A percentile compares a stretch with the other conserved stretches of the same genome.
These are phyloP conservation scores for Mactra quadrangularis DNA, from an alignment of 1,140 invertebrate species.

Conservation along the genomic window DNA sequence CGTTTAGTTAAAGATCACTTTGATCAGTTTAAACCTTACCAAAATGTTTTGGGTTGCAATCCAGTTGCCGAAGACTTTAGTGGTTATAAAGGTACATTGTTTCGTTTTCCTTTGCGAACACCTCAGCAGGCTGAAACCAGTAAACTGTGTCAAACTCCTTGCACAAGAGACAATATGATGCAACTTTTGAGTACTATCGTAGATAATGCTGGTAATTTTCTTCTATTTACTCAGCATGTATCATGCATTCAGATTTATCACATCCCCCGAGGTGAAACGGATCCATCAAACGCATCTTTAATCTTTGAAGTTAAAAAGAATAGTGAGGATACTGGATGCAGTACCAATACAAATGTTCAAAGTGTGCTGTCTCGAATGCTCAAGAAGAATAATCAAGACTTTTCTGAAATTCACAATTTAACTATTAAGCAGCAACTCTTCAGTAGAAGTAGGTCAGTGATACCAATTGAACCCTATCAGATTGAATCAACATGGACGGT, in stretches of 20 bases:
- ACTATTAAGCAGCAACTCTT: neutral
- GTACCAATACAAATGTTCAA: neutral
- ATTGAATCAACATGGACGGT: conserved; percentile 18
- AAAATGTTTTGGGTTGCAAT: conserved; percentile 72
- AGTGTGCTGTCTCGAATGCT: neutral
- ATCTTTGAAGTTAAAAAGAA: conserved; percentile 7
- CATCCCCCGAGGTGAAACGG: conserved; percentile 44
- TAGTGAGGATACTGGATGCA: neutral
- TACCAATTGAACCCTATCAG: too few relatives aligned
- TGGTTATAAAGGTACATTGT: conserved; percentile 70
- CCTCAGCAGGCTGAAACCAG: conserved; percentile 66
- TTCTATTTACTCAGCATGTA: conserved; percentile 75
- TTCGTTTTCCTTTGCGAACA: conserved; percentile 74
- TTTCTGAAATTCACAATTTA: conserved; percentile 17
- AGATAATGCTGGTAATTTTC: conserved; percentile 61
- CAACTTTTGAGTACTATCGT: conserved; percentile 65
- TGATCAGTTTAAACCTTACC: conserved; percentile 75
- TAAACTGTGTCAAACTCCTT: conserved; percentile 70
- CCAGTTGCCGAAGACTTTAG: conserved; percentile 10
- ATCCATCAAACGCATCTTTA: conserved; percentile 4
- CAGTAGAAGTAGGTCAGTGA: neutral
- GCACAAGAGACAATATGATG: conserved; percentile 63
- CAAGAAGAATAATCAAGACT: neutral
- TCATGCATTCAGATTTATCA: conserved; percentile 66
- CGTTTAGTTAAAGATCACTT: conserved; percentile 52